A percentile compares a stretch with the other conserved stretches of the same genome.
phyloP scores from a whole-genome alignment of 2,888 invertebrate species.

The Gerris lacustris region DNA sequence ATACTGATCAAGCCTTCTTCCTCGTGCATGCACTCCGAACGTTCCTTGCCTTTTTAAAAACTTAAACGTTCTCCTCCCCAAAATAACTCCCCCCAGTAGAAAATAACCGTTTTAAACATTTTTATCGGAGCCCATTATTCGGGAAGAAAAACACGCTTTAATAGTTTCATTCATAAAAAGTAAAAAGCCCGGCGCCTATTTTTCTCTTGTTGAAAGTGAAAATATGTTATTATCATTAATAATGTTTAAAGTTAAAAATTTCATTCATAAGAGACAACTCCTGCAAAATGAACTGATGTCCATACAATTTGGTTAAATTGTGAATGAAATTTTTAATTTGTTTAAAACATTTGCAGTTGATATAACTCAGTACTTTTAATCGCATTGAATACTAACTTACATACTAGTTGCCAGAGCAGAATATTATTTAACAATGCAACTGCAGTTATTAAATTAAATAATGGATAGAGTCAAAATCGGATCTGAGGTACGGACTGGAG shows the following conservation, averaged over 20 bases:
- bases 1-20: neutral
- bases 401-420: too few species aligned
- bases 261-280: neutral
- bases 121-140: neutral
- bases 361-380: too few species aligned
- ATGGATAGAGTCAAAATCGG: too few species aligned
- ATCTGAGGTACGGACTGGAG: too few species aligned
- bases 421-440: too few species aligned
- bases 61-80: neutral
- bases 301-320: too few species aligned
- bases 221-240: neutral
- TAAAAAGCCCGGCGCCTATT: neutral
- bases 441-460: too few species aligned
- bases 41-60: neutral
- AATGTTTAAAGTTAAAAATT: neutral
- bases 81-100: neutral
- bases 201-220: neutral
- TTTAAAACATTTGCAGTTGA: too few species aligned
- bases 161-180: neutral
- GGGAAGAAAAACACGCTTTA: neutral
- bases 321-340: too few species aligned
- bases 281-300: too few species aligned
- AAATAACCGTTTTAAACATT: neutral
- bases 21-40: neutral
- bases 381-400: too few species aligned